These are phyloP conservation scores for Molorchus minor DNA, from an alignment of 2,888 invertebrate species.

Conservation along the genomic window DNA sequence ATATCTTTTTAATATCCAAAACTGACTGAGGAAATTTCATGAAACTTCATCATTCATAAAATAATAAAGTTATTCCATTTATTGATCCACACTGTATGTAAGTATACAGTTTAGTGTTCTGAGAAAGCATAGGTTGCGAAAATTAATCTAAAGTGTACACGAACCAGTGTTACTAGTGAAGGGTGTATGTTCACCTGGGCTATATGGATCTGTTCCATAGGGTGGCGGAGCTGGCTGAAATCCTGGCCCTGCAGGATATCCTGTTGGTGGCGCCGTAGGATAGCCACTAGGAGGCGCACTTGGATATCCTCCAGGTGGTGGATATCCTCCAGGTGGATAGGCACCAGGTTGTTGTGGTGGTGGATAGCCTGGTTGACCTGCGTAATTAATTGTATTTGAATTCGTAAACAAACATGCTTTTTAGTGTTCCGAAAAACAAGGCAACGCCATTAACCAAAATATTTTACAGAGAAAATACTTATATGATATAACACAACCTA, in stretches of 20 bases:
- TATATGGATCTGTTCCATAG: conserved; percentile 57
- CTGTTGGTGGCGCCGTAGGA: conserved; percentile 60
- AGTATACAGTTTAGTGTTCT: conserved; percentile 14
- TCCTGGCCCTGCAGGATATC: conserved; percentile 48
- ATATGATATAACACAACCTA: too few relatives aligned
- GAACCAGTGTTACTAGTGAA: conserved; percentile 56
- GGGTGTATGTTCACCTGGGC: conserved; percentile 59
- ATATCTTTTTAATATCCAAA: too few relatives aligned
- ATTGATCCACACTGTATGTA: too few relatives aligned
- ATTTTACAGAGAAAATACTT: too few relatives aligned
- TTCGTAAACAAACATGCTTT: conserved; percentile 38
- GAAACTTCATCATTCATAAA: too few relatives aligned
- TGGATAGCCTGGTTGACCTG: conserved; percentile 50
- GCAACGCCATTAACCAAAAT: too few relatives aligned
- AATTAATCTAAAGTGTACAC: conserved; percentile 45
- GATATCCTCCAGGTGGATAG: conserved; percentile 47
- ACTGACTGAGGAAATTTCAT: too few relatives aligned
- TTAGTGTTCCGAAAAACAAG: too few relatives aligned
- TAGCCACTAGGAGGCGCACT: conserved; percentile 53
- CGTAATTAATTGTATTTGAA: conserved; percentile 56
- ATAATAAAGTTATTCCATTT: neutral
- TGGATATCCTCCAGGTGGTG: conserved; percentile 47
- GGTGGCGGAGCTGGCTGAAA: conserved; percentile 56
- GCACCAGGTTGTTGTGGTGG: conserved; percentile 49
- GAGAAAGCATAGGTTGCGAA: neutral